Conservation (phyloP, 2,113 vertebrate genomes). For the Orientallactaga bullata region DNA sequence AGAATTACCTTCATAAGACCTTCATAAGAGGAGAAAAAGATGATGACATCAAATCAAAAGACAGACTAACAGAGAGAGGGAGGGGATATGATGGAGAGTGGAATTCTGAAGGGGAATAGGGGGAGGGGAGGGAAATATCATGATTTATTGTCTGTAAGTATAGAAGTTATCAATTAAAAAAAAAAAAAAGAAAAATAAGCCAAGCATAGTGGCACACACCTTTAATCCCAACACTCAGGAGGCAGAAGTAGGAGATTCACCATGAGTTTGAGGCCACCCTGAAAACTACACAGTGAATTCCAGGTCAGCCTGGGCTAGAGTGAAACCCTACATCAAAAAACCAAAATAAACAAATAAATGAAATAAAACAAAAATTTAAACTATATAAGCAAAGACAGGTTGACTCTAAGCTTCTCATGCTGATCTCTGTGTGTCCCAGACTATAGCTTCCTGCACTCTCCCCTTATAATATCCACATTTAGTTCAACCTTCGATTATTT, state of each 20-base stretch:
- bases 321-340: neutral
- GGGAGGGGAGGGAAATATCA: too few species aligned
- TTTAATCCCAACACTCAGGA: neutral
- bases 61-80: too few species aligned
- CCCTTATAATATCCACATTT: neutral
- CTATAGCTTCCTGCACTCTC: neutral
- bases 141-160: too few species aligned
- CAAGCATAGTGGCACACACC: too few species aligned
- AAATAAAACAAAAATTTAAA: conserved; percentile 18
- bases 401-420: neutral
- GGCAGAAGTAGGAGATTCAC: neutral
- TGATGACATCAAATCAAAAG: too few species aligned
- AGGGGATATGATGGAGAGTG: too few species aligned
- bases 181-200: too few species aligned
- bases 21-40: too few species aligned
- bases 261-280: neutral
- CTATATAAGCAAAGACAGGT: neutral
- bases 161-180: too few species aligned
- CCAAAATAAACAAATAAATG: neutral
- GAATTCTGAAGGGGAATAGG: too few species aligned
- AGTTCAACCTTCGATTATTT: neutral
- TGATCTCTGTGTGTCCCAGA: neutral
- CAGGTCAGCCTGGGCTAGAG: too few species aligned
- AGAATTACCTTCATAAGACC: too few species aligned
- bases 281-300: neutral